Evolutionary conservation across 2,113 vertebrate genomes (phyloP), one percentile per base, ranked within the genome.

Genomic region (Elachura formosa): DNA sequence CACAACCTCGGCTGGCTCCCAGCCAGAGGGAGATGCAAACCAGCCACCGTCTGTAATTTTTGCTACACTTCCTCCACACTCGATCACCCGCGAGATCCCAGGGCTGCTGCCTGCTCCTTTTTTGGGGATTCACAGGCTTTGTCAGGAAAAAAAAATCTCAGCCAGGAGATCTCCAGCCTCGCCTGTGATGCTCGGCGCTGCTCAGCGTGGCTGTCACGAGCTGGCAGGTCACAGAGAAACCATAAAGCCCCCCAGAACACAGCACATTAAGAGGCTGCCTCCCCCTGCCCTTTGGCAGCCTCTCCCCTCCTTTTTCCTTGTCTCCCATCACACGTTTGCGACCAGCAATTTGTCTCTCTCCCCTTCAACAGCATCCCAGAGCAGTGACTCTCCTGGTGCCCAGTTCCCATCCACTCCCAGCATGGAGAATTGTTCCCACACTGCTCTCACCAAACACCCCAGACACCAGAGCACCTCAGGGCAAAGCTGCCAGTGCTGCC

Each of bases 41-140:
- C 91, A 96, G 90, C 52, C 90, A 86, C 84, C 31, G 59, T 40
- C 93, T 89, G 84, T 86, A 84, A 87, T 87, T 89, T 94, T 84
- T 92, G 73, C 73, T 89, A 84, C 82, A 87, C 82, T 87, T 89
- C 83, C 61, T 94, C 87, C 69, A 67, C 71, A 43, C 66, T 75
- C 22, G 2, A 56, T 82, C 10, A 24, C 87, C 87, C 8, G 33
- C 3, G 18, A 95, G 83, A 96, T 86, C 88, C 73, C 94, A 58
- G 87, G 77, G 87, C 59, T 84, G 85, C 85, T 85, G 79, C 89
- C 67, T 86, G 79, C 63, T 93, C 91, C 89, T 78, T 90, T 82
- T 85, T 41, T n/a, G 90, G 84, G 81, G 73, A 77, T 80, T 92
- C 10, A 3, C 8, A 8, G 72, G 72, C 86, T 89, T 82, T 19